These are phyloP conservation scores for Mycalesis mineus DNA, from an alignment of 2,888 invertebrate species.

Conservation along the genomic window DNA sequence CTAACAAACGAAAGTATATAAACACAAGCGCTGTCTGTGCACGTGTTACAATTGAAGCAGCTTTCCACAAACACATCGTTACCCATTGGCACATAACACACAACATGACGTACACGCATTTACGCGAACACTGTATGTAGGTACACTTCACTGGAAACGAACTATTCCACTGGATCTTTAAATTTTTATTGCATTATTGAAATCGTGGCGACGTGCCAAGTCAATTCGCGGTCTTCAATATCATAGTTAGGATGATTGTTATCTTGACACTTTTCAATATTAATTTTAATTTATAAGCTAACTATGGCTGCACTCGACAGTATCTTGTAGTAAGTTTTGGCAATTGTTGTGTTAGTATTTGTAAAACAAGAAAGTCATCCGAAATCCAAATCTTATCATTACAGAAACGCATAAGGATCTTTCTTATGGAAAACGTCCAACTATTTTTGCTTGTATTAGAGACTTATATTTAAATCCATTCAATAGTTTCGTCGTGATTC, in stretches of 20 bases:
- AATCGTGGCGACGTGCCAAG: conserved; percentile 61
- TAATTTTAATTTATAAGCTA: background rate
- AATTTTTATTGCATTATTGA: conserved; percentile 67
- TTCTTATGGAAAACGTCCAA: too few species aligned
- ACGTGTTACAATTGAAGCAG: conserved; percentile 3
- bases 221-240: conserved; percentile 48
- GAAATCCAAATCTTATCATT: too few species aligned
- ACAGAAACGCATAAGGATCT: too few species aligned
- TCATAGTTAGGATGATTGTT: conserved; percentile 50
- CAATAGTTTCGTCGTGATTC: too few species aligned
- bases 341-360: too few species aligned
- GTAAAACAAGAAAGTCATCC: too few species aligned
- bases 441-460: too few species aligned
- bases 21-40: background rate
- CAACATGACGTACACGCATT: conserved; percentile 11
- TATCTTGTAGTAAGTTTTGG: too few species aligned
- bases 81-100: conserved; percentile 9
- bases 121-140: conserved; percentile 30
- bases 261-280: conserved; percentile 10
- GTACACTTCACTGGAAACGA: conserved; percentile 31
- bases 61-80: conserved; percentile 5
- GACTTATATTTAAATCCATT: too few species aligned
- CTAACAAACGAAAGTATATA: background rate
- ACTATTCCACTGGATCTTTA: conserved; percentile 61
- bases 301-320: too few species aligned